Evolutionary conservation across 2,888 invertebrate genomes (phyloP), one percentile per base, ranked within the genome.

Genomic region (Ectemnius continuus): DNA sequence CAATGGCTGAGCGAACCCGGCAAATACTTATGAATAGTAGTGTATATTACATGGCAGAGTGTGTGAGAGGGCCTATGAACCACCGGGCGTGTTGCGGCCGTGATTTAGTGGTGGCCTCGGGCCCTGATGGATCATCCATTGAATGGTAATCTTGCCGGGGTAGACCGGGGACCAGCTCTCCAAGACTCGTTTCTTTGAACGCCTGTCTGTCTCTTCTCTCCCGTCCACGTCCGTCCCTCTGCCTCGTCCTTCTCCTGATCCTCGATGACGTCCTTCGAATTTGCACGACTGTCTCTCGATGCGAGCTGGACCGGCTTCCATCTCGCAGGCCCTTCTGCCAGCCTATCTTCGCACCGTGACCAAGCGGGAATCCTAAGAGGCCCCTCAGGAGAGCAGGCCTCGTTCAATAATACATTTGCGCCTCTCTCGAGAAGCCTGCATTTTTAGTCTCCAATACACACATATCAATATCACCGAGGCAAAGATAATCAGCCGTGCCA

Each of bases 61-160:
- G 69, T 64, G 64, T 14, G 16, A 52, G 52, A 16, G 74, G 71
- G 75, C 73, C 75, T 68, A 62, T 76, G 76, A 70, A 73, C 36
- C 36, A 36, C 36, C 36, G 36, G 36, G 36, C 36, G 36, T 36
- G 36, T 36, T 67, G 69, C 75, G 67, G 67, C 70, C 78, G 80
- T 86, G 83, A 86, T 86, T 86, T 83, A 86, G 79, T 70, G 79
- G 84, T 76, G 82, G 75, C 72, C 78, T 71, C 73, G 61, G 63
- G 82, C 74, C 73, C 77, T 82, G 85, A 83, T 84, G 84, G 85
- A 86, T 87, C 83, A 83, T 84, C 85, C 80, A 87, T 87, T 86
- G 83, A 86, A 87, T 87, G 85, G 83, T 86, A 86, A 86, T 86
- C 81, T 80, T 65, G 69, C 61, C 65, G 65, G 65, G 76, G 52